A percentile compares a stretch with the other conserved stretches of the same genome.
These are phyloP conservation scores for Pilophorus perplexus DNA, from an alignment of 2,888 invertebrate genomes.

Conservation along the genomic window DNA sequence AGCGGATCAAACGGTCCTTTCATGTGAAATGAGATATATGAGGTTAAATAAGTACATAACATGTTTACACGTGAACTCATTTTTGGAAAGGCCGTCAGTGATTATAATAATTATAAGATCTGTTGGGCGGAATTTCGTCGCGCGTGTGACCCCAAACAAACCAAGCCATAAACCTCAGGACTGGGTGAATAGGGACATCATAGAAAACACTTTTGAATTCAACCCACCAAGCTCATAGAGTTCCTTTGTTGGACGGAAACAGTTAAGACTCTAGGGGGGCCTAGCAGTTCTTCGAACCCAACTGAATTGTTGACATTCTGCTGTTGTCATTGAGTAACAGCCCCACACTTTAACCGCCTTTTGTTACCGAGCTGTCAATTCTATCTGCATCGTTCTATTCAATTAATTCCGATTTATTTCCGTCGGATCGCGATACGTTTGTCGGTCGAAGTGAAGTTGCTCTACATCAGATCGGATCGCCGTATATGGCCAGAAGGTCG, in stretches of 20 bases:
- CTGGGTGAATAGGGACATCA: not conserved
- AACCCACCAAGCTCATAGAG: constrained; percentile 20
- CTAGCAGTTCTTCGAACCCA: constrained; percentile 24
- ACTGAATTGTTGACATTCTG: not conserved
- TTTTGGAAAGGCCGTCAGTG: not conserved
- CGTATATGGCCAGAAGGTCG: no score
- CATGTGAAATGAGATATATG: not conserved
- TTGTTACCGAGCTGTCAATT: not conserved
- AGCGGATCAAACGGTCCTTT: no score
- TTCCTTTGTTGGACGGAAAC: constrained; percentile 10
- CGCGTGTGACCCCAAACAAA: no score
- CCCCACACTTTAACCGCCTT: not conserved
- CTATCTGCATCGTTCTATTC: not conserved
- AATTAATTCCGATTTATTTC: not conserved
- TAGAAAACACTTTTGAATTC: constrained; percentile 19
- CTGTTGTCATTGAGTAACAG: no score
- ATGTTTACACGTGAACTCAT: not conserved
- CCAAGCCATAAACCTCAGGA: no score
- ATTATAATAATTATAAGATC: not conserved
- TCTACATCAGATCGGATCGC: not conserved
- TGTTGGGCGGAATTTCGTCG: no score
- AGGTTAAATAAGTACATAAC: not conserved
- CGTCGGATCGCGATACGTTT: not conserved
- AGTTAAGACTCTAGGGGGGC: constrained; percentile 14
- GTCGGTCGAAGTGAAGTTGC: not conserved